Evolutionary conservation across 2,797 vertebrate genomes (phyloP).

Genomic region (Poliocrania exsul): DNA sequence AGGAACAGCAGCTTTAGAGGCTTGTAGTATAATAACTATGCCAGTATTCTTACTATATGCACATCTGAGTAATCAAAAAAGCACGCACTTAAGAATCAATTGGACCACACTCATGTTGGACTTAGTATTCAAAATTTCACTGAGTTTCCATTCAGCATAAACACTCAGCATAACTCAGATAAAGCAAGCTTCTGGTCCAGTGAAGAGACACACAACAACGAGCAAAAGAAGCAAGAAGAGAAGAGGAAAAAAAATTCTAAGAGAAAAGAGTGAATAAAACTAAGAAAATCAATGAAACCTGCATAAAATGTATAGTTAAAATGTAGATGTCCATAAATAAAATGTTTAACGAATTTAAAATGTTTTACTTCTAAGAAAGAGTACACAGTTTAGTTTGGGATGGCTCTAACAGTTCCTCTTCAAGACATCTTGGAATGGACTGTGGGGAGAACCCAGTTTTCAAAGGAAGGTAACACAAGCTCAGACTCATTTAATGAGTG

Average conservation of each 20-base stretch:
- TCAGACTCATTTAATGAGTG: background rate
- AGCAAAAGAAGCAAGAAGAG: background rate
- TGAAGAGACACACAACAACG: background rate
- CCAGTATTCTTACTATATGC: background rate
- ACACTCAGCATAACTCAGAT: background rate
- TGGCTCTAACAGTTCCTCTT: background rate
- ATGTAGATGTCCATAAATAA: background rate
- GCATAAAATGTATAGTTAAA: background rate
- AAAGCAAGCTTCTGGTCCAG: background rate
- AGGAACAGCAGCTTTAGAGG: background rate
- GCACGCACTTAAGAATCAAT: background rate
- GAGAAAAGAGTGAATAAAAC: background rate
- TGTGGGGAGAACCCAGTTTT: background rate
- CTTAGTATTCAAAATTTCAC: background rate
- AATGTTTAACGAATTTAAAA: background rate
- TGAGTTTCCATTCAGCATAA: background rate
- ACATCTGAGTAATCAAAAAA: background rate
- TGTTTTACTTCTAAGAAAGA: background rate
- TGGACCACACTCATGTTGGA: background rate
- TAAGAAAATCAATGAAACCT: background rate
- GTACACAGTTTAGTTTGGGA: background rate
- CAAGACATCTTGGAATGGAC: background rate
- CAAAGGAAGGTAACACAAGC: background rate
- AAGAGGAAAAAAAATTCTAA: background rate
- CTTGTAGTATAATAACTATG: background rate